Percentiles rank a stretch among this genome's conserved stretches.
Conservation (phyloP, 2,113 vertebrate genomes). For the Spizaetus ornatus region DNA sequence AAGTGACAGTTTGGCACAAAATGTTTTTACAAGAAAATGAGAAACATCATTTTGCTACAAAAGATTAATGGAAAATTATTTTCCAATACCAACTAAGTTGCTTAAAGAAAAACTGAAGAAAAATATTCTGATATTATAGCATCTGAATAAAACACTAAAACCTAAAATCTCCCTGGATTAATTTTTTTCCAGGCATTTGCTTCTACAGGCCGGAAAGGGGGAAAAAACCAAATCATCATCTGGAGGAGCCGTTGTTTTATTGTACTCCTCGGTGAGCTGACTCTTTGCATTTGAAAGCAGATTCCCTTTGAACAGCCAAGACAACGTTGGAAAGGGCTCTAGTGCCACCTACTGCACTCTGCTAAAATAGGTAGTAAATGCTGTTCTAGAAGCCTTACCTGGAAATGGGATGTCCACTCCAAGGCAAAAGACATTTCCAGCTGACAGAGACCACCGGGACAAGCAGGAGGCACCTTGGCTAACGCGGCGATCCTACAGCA, state of each 20-base stretch:
- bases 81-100: not conserved
- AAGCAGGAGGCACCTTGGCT: not conserved
- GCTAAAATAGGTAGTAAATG: fast-evolving
- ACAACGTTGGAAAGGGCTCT: slow-evolving; percentile 23
- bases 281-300: not conserved
- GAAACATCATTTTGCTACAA: not conserved
- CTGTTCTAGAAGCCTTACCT: not conserved
- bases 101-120: not conserved
- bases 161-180: not conserved
- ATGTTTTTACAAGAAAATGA: not conserved
- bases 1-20: not conserved
- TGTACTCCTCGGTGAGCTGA: not conserved
- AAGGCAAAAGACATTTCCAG: not conserved
- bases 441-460: not conserved
- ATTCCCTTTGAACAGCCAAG: not conserved
- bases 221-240: not conserved
- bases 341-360: slow-evolving; percentile 65
- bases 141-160: not conserved
- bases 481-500: fast-evolving
- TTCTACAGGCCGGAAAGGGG: not conserved
- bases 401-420: fast-evolving
- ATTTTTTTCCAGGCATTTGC: not conserved
- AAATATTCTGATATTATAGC: not conserved
- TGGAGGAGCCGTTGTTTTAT: not conserved
- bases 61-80: not conserved